Conservation (phyloP, 2,113 vertebrate genomes). For the Amazona vittata region DNA sequence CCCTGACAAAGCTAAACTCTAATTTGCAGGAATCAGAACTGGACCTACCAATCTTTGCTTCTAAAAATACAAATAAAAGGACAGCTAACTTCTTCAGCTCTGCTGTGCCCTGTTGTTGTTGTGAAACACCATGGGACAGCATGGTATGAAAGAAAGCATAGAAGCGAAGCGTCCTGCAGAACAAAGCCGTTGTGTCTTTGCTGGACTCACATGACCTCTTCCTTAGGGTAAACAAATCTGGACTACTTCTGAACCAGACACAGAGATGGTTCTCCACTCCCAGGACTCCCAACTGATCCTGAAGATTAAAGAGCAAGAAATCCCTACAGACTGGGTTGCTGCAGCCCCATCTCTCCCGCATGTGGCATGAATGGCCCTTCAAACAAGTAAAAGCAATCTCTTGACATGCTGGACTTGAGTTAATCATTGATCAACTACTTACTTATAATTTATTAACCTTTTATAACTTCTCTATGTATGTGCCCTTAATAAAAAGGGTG, state of each 20-base stretch:
- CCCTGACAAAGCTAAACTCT: background rate
- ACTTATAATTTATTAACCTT: background rate
- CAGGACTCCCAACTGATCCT: background rate
- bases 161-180: background rate
- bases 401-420: background rate
- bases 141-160: conserved; percentile 10
- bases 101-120: background rate
- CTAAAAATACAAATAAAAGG: background rate
- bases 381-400: background rate
- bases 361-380: background rate
- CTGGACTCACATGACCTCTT: conserved; percentile 12
- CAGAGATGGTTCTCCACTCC: background rate
- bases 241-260: conserved; percentile 17
- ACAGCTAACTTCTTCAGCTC: background rate
- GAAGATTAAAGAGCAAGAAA: background rate
- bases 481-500: background rate
- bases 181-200: conserved; percentile 4
- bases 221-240: conserved; percentile 42
- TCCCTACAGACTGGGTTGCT: rapidly evolving
- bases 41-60: background rate
- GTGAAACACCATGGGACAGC: background rate
- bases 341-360: background rate
- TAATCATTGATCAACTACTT: background rate
- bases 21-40: background rate
- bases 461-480: background rate